These are phyloP conservation scores for Burhinus oedicnemus DNA, from an alignment of 2,113 vertebrate genomes.

Conservation along the genomic window DNA sequence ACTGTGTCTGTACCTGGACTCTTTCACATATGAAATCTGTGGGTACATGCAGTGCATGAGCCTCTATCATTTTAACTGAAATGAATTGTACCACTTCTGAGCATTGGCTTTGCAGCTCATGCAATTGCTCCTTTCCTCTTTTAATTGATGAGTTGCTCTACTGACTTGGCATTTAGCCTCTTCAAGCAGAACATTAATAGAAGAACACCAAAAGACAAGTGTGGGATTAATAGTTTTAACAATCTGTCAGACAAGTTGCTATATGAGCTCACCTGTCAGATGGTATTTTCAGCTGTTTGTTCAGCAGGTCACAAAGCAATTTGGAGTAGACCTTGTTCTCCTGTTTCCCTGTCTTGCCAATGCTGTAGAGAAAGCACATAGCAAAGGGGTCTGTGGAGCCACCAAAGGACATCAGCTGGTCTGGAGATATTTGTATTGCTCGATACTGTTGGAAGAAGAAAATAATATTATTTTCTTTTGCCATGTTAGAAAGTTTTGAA, in stretches of 20 bases:
- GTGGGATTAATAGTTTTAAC: neutral
- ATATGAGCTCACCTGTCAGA: constrained; percentile 75
- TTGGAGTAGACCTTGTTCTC: constrained; percentile 84
- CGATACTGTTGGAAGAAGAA: constrained; percentile 76
- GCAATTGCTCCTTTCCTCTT: neutral
- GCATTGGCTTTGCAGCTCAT: neutral
- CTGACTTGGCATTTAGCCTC: neutral
- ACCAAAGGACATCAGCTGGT: constrained; percentile 85
- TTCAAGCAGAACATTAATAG: neutral
- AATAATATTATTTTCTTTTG: neutral
- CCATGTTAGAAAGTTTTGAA: neutral
- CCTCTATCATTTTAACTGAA: neutral
- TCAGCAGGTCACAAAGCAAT: constrained; percentile 82
- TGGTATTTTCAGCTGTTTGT: constrained; percentile 81
- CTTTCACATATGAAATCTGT: neutral
- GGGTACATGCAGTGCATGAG: neutral
- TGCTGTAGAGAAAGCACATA: constrained; percentile 84
- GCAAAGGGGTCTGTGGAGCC: constrained; percentile 83
- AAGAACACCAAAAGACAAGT: neutral
- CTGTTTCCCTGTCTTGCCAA: constrained; percentile 79
- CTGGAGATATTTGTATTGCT: constrained; percentile 80
- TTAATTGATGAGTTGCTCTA: neutral
- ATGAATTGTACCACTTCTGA: neutral
- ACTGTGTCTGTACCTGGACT: neutral
- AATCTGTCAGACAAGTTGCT: neutral